Conservation (phyloP, 2,888 invertebrate species). For the Julus scanicus region DNA sequence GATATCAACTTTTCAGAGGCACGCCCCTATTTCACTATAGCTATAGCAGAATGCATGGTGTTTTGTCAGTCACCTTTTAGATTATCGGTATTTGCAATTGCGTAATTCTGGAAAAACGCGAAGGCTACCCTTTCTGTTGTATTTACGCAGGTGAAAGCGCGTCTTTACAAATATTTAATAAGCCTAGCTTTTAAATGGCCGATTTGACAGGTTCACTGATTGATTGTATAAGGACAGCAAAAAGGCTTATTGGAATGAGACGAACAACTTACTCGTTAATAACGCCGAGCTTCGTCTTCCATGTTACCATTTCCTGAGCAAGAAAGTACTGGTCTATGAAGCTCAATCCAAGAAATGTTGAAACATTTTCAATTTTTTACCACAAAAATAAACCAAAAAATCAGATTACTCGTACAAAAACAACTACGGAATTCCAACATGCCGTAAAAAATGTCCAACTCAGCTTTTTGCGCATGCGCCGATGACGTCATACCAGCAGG, state of each 20-base stretch:
- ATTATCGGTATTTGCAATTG: neutral
- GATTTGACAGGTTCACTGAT: conserved; percentile 14
- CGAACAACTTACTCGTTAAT: conserved; percentile 41
- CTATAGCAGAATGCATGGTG: neutral
- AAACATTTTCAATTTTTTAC: neutral
- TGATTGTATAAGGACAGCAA: neutral
- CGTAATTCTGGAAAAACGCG: neutral
- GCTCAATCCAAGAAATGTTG: neutral
- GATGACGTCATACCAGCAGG: neutral
- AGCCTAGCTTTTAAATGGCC: neutral
- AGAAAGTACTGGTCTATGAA: neutral
- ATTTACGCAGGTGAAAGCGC: neutral
- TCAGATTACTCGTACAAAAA: neutral
- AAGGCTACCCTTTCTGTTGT: neutral
- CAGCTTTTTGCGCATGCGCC: neutral
- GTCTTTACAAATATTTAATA: neutral
- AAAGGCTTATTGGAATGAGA: neutral
- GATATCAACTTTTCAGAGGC: neutral
- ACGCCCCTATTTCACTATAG: neutral
- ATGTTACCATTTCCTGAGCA: conserved; percentile 48
- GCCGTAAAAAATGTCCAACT: neutral
- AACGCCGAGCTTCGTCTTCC: conserved; percentile 40
- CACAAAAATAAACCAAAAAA: neutral
- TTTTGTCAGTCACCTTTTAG: neutral
- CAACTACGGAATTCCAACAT: conserved; percentile 26